Conservation (phyloP, 2,113 vertebrate species). For the Oplegnathus fasciatus region DNA sequence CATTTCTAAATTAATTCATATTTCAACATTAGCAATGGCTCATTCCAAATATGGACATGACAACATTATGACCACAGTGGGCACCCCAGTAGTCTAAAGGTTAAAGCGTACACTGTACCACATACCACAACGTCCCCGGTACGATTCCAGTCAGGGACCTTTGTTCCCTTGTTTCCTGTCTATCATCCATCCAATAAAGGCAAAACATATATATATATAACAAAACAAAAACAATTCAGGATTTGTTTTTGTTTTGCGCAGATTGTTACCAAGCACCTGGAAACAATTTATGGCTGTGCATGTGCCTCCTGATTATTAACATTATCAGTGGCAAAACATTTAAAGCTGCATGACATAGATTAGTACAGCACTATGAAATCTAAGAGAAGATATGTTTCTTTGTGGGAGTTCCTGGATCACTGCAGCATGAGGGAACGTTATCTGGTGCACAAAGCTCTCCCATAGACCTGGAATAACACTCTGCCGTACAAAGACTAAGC, state of each 20-base stretch:
- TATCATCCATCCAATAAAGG: background rate
- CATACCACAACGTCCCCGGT: background rate
- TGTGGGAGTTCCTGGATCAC: conserved; percentile 52
- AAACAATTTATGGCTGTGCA: background rate
- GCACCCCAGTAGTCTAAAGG: background rate
- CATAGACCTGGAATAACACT: conserved; percentile 4
- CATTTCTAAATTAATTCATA: background rate
- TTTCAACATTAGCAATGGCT: background rate
- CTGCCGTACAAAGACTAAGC: background rate
- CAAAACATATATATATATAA: too few species aligned
- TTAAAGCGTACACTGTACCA: background rate
- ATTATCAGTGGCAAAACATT: background rate
- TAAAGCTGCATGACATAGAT: background rate
- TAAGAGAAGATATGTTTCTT: background rate
- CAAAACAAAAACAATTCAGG: too few species aligned
- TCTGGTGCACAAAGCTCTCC: conserved; percentile 24
- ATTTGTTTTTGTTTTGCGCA: background rate
- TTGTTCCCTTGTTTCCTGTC: background rate
- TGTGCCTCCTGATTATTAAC: background rate
- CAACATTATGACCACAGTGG: too few species aligned
- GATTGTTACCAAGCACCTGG: background rate
- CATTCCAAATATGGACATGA: background rate
- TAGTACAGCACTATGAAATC: background rate
- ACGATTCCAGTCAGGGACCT: too few species aligned
- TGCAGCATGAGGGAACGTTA: conserved; percentile 50